Evolutionary conservation across 2,888 invertebrate genomes (phyloP), one percentile per base, ranked within the genome.

Genomic region (Anoplius nigerrimus): DNA sequence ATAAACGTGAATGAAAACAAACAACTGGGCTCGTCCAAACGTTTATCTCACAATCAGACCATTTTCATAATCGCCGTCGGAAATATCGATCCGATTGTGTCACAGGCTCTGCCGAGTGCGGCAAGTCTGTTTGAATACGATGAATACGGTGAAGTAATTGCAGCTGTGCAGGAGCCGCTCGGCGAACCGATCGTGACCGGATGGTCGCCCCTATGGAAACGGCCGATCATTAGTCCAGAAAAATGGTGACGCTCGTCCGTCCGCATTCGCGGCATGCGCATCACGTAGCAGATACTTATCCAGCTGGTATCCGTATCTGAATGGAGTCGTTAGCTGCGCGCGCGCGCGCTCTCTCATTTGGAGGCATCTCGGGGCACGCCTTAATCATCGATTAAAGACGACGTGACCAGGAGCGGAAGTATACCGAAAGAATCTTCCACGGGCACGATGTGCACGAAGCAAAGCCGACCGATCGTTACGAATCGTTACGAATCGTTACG

Each of bases 271-370:
- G 48, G 5, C 42, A 69, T 66, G 66, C 66, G 61, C 60, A 62
- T 71, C 74, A 67, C 71, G 68, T 61, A 64, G 56, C 55, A 22
- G 46, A 68, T 51, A 58, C 51, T 60, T 67, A 71, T 72, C 58
- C 59, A 58, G 46, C 58, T 22, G 54, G 58, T 61, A 71, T 64
- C 69, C 60, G 62, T 66, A 63, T 66, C 56, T 24, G 57, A 65
- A 62, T 64, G 59, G 62, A 59, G 58, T 66, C 69, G 63, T 72
- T 69, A 69, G 48, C 21, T 62, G 24, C 56, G 59, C 52, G 21
- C 53, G n/a, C 27, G 27, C 56, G 59, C 52, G 21, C 53, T 6
- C 27, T 18, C 20, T 65, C 58, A 53, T 59, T 60, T 55, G 45
- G 51, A 21, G 51, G 22, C 42, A n/a, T 21, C 22, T 42, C 42